Base-by-base conservation (phyloP, 2,797 vertebrate genomes). In the Monodelphis domestica region DNA sequence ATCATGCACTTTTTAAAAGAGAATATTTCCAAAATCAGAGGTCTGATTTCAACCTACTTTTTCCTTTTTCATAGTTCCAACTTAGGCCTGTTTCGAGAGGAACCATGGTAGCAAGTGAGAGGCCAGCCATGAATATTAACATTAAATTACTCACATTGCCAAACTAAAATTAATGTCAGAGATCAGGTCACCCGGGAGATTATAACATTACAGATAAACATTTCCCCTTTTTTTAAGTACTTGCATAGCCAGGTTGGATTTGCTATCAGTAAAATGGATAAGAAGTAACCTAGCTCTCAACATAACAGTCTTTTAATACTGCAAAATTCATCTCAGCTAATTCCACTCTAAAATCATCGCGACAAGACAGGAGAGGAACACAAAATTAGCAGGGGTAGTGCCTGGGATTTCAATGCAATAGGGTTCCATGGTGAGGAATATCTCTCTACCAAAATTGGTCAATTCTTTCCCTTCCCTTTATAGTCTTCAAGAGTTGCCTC, bases 221-320 rank as follows among this genome's bases (percentile, higher is more conserved):
- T 93, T 84, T 45, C 52, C 63, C 91, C 93, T 45, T 45, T 14
- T 63, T 33, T 91, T 63, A 95, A 93, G 12, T 93, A 45, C 38
- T 78, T 78, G 45, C 38, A 78, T 45, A 78, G 70, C 38, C 4
- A 78, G 45, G 6, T 45, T 78, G 70, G 6, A 78, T 45, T 24
- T 78, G 21, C 70, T 45, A 78, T 45, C 21, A 24, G 17, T 17
- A 78, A 45, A 78, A 45, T 78, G n/a, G 7, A 78, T 70, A 63
- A 63, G 59, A 63, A 14, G 63, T 4, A 78, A 78, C 78, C 21
- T 45, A 38, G 21, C 70, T 21, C 45, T 45, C 38, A 78, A 78
- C 3, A 26, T 24, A 45, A 45, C 21, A 78, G 2, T 45, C 38
- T 38, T 78, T 78, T 78, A 45, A 38, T 78, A 21, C 1, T 21